Base-by-base conservation (phyloP, 2,797 vertebrate genomes). In the Pristis pectinata region DNA sequence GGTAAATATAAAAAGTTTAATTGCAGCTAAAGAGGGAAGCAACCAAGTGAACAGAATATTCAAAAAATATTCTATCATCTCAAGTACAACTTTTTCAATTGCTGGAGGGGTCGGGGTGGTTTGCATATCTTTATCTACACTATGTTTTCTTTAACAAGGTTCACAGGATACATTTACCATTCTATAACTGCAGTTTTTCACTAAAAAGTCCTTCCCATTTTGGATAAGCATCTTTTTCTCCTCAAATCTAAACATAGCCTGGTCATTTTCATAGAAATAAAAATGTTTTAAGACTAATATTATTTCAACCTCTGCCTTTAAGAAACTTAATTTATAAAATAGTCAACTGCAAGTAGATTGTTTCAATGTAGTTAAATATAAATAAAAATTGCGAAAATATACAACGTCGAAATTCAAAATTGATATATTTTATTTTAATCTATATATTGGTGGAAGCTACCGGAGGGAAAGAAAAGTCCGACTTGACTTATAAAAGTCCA, bases 1-100 rank as follows among this genome's bases (percentile, higher is more conserved):
- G 30, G n/a, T 24, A 91, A 41, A 91, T 67, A 24, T 67, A 41
- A 92, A 37, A 93, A 93, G 92, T 53, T 74, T 34, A 94, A 72
- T 76, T 76, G 34, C 19, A 13, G 15, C 13, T 53, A 56, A 72
- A 53, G 41, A 53, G 1, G 1, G 13, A 94, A 74, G 53, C 92
- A 93, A 30, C 27, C 70, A 72, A 76, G 53, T 67, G 19, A 74
- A 15, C n/a, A 37, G 61, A 59, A 37, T 64, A 41, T 91, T 91
- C n/a, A 22, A 91, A 64, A 91, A n/a, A 34, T n/a, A 37, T 91
- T 4, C 15, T 64, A n/a, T 4, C 15, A 61, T 19, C 56, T 64
- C 61, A 41, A 61, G 59, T 91, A 7, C 87, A 91, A 91, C 17
- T 89, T 61, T 19, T 17, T 41, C 3, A 91, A 64, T 41, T 91